phyloP scores from a whole-genome alignment of 1,140 invertebrate species.

The Formica exsecta region DNA sequence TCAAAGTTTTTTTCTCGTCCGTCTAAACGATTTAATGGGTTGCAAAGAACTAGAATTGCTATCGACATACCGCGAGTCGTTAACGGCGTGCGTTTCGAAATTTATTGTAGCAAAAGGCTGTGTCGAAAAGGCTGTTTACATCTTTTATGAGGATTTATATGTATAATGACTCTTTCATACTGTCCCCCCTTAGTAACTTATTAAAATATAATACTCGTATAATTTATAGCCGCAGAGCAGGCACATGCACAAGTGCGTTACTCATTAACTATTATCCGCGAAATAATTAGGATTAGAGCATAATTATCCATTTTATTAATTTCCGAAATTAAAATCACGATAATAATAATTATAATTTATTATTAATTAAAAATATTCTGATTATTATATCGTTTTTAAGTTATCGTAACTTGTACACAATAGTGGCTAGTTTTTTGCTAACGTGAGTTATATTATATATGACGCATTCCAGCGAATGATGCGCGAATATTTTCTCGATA shows the following conservation, averaged over 20 bases:
- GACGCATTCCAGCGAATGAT: neutral
- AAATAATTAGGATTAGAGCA: neutral
- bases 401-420: neutral
- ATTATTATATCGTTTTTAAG: neutral
- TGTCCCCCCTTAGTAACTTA: conserved; percentile 13
- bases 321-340: neutral
- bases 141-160: neutral
- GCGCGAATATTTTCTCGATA: neutral
- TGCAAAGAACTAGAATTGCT: neutral
- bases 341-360: too few species aligned
- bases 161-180: conserved; percentile 11
- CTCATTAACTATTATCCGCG: conserved; percentile 33
- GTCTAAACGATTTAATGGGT: neutral
- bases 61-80: neutral
- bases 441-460: too few species aligned
- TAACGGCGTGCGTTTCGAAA: conserved; percentile 27
- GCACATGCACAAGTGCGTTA: neutral
- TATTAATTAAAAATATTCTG: too few species aligned
- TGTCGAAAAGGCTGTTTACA: conserved; percentile 24
- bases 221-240: neutral
- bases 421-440: too few species aligned
- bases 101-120: conserved; percentile 20
- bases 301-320: conserved; percentile 12
- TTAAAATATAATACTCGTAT: conserved; percentile 15
- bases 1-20: conserved; percentile 8